Conservation (phyloP, 2,113 vertebrate genomes). For the Crotalus viridis region DNA sequence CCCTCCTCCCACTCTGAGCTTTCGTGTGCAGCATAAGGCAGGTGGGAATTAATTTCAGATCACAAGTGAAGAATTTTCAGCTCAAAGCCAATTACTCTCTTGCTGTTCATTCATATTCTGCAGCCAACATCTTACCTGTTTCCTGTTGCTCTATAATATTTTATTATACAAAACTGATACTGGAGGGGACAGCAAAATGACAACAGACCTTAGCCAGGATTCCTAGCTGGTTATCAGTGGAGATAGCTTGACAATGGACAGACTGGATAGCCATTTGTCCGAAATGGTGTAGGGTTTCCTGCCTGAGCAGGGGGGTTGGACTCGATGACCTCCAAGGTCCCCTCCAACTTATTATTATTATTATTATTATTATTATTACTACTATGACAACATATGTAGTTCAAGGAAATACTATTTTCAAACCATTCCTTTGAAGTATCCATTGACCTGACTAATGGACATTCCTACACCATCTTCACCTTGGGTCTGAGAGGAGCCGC, state of each 20-base stretch:
- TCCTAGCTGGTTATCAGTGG: conserved; percentile 6
- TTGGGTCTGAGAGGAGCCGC: background rate
- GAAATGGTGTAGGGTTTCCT: too few relatives aligned
- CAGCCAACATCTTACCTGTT: conserved; percentile 59
- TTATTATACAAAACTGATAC: conserved; percentile 17
- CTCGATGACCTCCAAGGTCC: too few relatives aligned
- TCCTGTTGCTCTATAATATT: conserved; percentile 46
- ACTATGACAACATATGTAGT: background rate
- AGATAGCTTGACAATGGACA: background rate
- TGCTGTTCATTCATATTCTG: conserved; percentile 42
- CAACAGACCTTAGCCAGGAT: background rate
- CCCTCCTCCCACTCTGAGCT: conserved; percentile 46
- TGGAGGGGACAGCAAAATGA: conserved; percentile 9
- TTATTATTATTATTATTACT: too few relatives aligned
- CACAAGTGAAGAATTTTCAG: conserved; percentile 44
- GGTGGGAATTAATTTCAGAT: conserved; percentile 49
- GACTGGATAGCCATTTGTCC: too few relatives aligned
- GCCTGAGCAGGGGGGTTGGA: too few relatives aligned
- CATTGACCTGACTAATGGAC: background rate
- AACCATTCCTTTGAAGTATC: background rate
- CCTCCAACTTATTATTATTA: too few relatives aligned
- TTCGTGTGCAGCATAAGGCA: conserved; percentile 35
- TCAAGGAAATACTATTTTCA: background rate
- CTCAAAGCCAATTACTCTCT: conserved; percentile 62
- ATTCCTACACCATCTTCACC: background rate